A percentile compares a stretch with the other conserved stretches of the same genome.
These are phyloP conservation scores for Aythya baeri DNA, from an alignment of 2,113 vertebrate species.

Conservation along the genomic window DNA sequence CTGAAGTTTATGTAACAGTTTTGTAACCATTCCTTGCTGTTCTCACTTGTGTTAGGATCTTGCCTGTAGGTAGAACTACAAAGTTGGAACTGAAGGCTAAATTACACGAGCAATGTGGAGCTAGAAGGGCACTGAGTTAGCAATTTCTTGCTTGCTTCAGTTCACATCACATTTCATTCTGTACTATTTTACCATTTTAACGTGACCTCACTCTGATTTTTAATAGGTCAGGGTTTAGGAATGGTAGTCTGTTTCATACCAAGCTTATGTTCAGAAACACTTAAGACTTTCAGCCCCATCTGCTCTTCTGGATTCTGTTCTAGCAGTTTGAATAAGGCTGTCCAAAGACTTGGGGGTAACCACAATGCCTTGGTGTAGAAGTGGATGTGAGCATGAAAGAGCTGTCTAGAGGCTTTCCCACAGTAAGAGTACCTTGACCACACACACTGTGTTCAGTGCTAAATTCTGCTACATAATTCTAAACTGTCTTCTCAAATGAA, in stretches of 20 bases:
- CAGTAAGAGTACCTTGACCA: not conserved
- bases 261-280: not conserved
- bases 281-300: not conserved
- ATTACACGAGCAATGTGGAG: not conserved
- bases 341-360: not conserved
- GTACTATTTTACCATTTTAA: not conserved
- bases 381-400: not conserved
- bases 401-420: not conserved
- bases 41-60: not conserved
- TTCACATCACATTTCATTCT: not conserved
- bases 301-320: not conserved
- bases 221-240: not conserved
- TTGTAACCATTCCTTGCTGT: fast-evolving
- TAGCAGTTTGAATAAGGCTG: not conserved
- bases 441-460: not conserved
- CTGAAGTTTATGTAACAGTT: not conserved
- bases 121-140: not conserved
- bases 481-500: not conserved
- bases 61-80: not conserved
- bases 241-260: not conserved
- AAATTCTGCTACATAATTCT: not conserved
- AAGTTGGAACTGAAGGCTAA: not conserved
- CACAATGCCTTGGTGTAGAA: not conserved
- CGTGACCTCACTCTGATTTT: not conserved
- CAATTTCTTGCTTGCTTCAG: not conserved